These are phyloP conservation scores for Polypterus bichir DNA, from an alignment of 2,113 vertebrate genomes.

Conservation along the genomic window DNA sequence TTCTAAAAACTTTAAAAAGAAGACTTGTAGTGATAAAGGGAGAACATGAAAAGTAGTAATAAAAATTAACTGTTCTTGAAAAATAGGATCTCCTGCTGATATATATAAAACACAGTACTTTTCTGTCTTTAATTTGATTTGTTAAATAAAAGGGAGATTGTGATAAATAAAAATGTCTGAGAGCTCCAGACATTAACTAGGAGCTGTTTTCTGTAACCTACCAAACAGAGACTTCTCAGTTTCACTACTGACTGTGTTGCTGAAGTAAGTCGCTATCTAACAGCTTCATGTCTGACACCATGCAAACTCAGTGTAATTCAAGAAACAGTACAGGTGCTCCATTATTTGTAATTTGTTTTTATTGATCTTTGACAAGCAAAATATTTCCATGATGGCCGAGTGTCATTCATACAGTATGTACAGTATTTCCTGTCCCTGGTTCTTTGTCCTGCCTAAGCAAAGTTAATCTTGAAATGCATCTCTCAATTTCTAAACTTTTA, in stretches of 20 bases:
- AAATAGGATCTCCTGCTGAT: too few species aligned
- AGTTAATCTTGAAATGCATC: too few species aligned
- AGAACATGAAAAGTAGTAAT: too few species aligned
- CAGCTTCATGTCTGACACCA: neutral
- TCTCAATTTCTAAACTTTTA: too few species aligned
- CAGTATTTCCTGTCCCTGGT: too few species aligned
- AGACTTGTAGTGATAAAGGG: too few species aligned
- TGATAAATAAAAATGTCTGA: neutral
- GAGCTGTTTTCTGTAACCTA: neutral
- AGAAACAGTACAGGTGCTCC: neutral
- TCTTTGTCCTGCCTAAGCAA: too few species aligned
- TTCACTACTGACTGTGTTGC: neutral
- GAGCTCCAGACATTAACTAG: neutral
- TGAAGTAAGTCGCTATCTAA: neutral
- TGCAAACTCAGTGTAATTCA: neutral
- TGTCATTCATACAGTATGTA: constrained; percentile 30
- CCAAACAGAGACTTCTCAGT: neutral
- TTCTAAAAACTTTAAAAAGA: too few species aligned
- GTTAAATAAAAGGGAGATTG: too few species aligned
- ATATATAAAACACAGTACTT: too few species aligned
- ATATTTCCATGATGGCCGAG: constrained; percentile 42
- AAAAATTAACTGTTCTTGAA: too few species aligned
- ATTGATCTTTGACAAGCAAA: constrained; percentile 30
- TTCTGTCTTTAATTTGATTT: too few species aligned
- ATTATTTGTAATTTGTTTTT: constrained; percentile 35